A percentile compares a stretch with the other conserved stretches of the same genome.
phyloP scores from a whole-genome alignment of 2,888 invertebrate genomes.

The Limenitis arthemis region DNA sequence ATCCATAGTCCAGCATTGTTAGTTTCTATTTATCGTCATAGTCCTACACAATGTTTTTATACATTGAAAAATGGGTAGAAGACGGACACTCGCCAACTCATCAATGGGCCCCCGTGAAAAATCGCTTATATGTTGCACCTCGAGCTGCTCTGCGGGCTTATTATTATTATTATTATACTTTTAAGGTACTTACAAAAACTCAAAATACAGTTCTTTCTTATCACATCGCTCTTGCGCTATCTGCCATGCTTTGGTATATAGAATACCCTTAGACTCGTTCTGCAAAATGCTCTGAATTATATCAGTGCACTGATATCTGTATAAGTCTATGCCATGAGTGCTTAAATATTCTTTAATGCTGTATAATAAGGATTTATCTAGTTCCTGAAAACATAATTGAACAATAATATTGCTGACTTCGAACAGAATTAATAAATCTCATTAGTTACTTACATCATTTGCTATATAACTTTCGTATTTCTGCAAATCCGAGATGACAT shows the following conservation, averaged over 20 bases:
- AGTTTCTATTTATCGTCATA: too few relatives aligned
- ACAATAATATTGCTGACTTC: not conserved
- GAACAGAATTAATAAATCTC: not conserved
- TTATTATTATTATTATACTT: not conserved
- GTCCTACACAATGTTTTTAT: too few relatives aligned
- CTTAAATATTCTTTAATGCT: constrained; percentile 74
- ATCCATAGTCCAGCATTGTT: too few relatives aligned
- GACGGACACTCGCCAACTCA: too few relatives aligned
- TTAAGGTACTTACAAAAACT: constrained; percentile 65
- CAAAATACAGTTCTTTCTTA: constrained; percentile 73
- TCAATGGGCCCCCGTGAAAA: too few relatives aligned
- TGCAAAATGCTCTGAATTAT: constrained; percentile 80
- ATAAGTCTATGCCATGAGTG: constrained; percentile 74
- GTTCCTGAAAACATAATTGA: constrained; percentile 39
- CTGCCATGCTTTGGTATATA: constrained; percentile 69
- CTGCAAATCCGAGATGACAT: constrained; percentile 76
- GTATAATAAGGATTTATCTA: constrained; percentile 56
- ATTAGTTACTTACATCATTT: constrained; percentile 53
- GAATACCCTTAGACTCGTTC: constrained; percentile 70
- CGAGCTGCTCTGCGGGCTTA: too few relatives aligned
- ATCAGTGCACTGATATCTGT: constrained; percentile 74
- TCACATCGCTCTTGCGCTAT: constrained; percentile 60
- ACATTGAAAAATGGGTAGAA: too few relatives aligned
- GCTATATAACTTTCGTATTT: constrained; percentile 75
- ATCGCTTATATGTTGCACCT: too few relatives aligned